Conservation (phyloP, 2,113 vertebrate genomes). For the Thinocorus orbignyianus region DNA sequence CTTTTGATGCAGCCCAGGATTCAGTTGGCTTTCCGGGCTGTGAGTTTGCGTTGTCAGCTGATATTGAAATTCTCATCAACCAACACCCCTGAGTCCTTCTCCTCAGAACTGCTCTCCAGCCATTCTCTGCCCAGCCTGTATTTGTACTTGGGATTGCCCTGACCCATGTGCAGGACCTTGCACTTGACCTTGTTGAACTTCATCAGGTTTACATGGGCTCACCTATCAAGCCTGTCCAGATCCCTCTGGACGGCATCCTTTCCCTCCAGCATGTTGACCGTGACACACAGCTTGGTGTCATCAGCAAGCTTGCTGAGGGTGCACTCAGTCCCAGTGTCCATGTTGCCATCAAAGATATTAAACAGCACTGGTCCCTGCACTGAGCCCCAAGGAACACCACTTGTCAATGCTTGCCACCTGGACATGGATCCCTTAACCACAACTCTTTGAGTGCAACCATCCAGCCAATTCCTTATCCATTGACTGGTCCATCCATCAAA, state of each 20-base stretch:
- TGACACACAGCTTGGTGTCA: neutral
- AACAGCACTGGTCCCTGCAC: neutral
- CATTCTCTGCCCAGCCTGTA: neutral
- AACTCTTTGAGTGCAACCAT: neutral
- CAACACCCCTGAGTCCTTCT: neutral
- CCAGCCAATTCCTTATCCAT: neutral
- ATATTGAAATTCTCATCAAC: neutral
- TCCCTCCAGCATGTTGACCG: neutral
- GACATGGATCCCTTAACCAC: neutral
- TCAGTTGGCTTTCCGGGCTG: neutral
- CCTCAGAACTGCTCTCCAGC: neutral
- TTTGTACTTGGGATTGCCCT: neutral
- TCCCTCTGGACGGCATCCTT: neutral
- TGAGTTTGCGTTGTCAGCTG: neutral
- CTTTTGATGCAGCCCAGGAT: neutral
- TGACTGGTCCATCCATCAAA: neutral
- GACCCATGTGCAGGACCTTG: neutral
- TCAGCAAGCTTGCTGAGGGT: neutral
- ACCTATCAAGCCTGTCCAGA: neutral
- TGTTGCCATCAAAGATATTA: neutral
- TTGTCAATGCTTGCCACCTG: neutral
- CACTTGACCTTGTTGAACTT: neutral
- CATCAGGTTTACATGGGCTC: neutral
- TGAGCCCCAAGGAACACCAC: neutral
- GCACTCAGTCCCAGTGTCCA: neutral